Percentiles rank a stretch among this genome's conserved stretches.
Conservation (phyloP, 2,888 invertebrate genomes). For the Ophonus ardosiacus region DNA sequence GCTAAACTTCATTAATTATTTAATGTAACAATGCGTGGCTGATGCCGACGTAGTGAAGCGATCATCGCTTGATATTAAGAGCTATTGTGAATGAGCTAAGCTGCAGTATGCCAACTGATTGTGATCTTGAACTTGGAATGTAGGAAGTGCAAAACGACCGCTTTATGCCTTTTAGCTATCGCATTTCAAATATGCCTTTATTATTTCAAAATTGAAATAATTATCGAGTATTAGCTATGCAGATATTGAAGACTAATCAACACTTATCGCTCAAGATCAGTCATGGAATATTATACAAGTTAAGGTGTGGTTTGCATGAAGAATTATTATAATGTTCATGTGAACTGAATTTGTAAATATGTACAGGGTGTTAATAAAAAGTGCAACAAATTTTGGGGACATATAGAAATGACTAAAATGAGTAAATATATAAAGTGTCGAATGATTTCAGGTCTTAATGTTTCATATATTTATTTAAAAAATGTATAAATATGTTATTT, state of each 20-base stretch:
- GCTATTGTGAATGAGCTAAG: slow-evolving; percentile 27
- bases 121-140: slow-evolving; percentile 31
- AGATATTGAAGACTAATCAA: neutral
- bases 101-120: slow-evolving; percentile 21
- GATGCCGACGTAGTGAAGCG: slow-evolving; percentile 1
- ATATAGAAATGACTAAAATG: too few relatives aligned
- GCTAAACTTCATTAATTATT: slow-evolving; percentile 41
- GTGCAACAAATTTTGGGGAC: too few relatives aligned
- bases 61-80: slow-evolving; percentile 38
- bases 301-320: neutral
- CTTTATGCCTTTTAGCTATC: neutral
- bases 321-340: neutral
- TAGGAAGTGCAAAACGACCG: neutral
- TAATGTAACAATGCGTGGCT: slow-evolving; percentile 41
- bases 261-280: neutral
- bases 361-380: too few relatives aligned
- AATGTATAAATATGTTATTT: too few relatives aligned
- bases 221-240: neutral
- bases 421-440: too few relatives aligned
- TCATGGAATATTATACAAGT: neutral
- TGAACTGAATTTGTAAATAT: too few relatives aligned
- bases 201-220: neutral
- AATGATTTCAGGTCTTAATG: too few relatives aligned
- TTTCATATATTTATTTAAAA: too few relatives aligned
- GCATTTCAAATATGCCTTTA: neutral